Conservation (phyloP, 2,888 invertebrate genomes). For the Alloscopus bannaensis region DNA sequence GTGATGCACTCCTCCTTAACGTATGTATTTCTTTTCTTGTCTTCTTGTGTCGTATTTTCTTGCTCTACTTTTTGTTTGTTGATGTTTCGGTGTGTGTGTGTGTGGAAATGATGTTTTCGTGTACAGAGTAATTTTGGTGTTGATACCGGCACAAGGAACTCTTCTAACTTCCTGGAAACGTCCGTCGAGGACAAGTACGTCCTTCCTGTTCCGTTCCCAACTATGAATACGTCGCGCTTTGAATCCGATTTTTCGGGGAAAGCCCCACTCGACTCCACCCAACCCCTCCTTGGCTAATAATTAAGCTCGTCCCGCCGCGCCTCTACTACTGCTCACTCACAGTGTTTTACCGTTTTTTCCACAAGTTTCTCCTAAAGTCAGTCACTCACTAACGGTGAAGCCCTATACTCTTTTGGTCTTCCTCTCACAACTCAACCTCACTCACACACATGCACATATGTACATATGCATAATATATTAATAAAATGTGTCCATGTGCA, state of each 20-base stretch:
- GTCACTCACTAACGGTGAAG: slow-evolving; percentile 3
- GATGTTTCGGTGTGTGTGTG: slow-evolving; percentile 42
- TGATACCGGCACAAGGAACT: slow-evolving; percentile 73
- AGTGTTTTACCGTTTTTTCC: background rate
- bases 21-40: slow-evolving; percentile 9
- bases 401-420: slow-evolving; percentile 10
- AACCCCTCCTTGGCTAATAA: slow-evolving; percentile 71
- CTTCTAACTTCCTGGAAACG: slow-evolving; percentile 73
- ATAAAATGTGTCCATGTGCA: slow-evolving; percentile 36
- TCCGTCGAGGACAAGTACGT: slow-evolving; percentile 73
- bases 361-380: slow-evolving; percentile 12
- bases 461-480: background rate
- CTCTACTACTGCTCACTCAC: slow-evolving; percentile 16
- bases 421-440: background rate
- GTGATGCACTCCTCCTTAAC: slow-evolving; percentile 12
- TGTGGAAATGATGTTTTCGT: slow-evolving; percentile 72
- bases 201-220: slow-evolving; percentile 73
- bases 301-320: slow-evolving; percentile 71
- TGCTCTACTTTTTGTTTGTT: slow-evolving; percentile 21
- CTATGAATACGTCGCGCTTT: slow-evolving; percentile 71
- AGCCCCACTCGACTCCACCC: slow-evolving; percentile 70
- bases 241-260: slow-evolving; percentile 68
- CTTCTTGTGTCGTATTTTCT: slow-evolving; percentile 31
- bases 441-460: slow-evolving; percentile 1
- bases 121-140: slow-evolving; percentile 72